Evolutionary conservation across 2,113 vertebrate genomes (phyloP).

Genomic region (Mixornis gularis): DNA sequence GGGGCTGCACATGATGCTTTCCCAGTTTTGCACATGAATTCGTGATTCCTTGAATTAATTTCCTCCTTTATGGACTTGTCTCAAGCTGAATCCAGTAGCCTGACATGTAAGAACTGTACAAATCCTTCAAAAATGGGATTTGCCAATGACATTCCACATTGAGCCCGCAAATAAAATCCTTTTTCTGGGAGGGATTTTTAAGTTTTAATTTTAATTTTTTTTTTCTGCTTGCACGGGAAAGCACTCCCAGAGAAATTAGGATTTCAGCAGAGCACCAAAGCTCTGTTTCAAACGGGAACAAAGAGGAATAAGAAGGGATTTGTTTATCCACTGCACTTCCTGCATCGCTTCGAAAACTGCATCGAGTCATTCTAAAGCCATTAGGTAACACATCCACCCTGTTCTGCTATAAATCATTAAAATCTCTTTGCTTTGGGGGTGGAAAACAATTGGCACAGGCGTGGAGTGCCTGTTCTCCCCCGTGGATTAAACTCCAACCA

Average conservation of each 20-base stretch:
- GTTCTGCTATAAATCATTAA: constrained; percentile 14
- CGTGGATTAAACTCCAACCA: neutral
- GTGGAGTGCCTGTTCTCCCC: neutral
- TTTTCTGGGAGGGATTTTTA: neutral
- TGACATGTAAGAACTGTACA: neutral
- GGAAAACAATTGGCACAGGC: neutral
- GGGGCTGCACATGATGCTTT: neutral
- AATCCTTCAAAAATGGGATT: neutral
- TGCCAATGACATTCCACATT: neutral
- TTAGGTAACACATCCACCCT: constrained; percentile 7
- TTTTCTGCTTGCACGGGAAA: neutral
- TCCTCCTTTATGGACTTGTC: neutral
- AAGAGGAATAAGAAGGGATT: neutral
- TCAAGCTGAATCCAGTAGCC: neutral
- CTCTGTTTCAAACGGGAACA: neutral
- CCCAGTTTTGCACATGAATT: neutral
- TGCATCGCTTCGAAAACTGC: neutral
- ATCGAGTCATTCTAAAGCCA: neutral
- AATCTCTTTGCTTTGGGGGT: neutral
- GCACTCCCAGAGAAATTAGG: neutral
- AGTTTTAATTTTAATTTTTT: neutral
- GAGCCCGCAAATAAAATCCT: neutral
- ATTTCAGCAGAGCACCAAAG: neutral
- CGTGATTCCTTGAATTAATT: neutral
- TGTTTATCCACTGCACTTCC: neutral